A percentile compares a stretch with the other conserved stretches of the same genome.
Conservation (phyloP, 53 echinoderm and acorn worm genomes). For the Zoroaster sp. region DNA sequence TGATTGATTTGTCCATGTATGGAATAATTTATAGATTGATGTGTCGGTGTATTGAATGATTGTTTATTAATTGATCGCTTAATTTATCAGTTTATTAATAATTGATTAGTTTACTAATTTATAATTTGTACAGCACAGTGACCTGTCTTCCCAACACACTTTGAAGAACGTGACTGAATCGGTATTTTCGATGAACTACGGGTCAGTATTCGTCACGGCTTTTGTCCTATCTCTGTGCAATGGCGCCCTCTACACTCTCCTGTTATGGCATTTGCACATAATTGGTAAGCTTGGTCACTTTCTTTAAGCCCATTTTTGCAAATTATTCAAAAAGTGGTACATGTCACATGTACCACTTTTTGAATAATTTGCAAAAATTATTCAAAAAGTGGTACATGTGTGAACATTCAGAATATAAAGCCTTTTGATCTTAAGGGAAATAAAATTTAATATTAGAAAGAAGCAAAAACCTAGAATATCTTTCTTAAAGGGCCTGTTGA, state of each 20-base stretch:
- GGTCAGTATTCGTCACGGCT: constrained; percentile 48
- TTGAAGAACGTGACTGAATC: neutral
- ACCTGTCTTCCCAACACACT: constrained; percentile 19
- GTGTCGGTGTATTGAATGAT: no score
- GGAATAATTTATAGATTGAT: no score
- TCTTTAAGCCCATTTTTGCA: neutral
- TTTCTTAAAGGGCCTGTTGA: no score
- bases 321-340: neutral
- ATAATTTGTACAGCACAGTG: constrained; percentile 52
- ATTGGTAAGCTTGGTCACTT: constrained; percentile 15
- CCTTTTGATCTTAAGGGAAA: no score
- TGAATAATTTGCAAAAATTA: neutral
- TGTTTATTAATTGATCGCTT: no score
- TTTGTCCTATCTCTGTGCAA: constrained; percentile 44
- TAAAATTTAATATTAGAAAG: no score
- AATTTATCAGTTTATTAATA: no score
- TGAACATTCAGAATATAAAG: no score
- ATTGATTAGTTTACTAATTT: no score
- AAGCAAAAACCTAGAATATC: no score
- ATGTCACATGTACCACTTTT: neutral
- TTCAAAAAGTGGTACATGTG: no score
- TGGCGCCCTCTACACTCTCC: constrained; percentile 30
- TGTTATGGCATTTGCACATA: constrained; percentile 41
- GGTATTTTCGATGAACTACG: constrained; percentile 12
- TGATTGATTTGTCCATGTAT: no score